Conservation (phyloP, 2,888 invertebrate genomes). For the Stenichneumon culpator region DNA sequence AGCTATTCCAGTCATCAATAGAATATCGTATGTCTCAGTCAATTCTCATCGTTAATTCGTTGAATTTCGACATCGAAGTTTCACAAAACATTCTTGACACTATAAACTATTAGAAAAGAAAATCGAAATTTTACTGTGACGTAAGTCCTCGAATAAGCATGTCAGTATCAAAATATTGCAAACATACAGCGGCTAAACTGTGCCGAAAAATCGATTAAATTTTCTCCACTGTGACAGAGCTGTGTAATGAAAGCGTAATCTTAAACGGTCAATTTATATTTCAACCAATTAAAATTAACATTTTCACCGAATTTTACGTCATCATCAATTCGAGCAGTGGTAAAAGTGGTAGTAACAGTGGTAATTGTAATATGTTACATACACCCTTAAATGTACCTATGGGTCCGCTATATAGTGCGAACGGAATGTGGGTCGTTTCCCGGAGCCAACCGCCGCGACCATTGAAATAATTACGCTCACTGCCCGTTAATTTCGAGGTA, state of each 20-base stretch:
- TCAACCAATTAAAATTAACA: not conserved
- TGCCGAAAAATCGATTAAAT: not conserved
- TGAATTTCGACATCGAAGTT: no score
- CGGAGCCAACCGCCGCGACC: constrained; percentile 74
- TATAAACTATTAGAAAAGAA: no score
- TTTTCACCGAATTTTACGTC: not conserved
- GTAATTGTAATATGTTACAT: constrained; percentile 15
- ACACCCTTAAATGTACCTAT: constrained; percentile 8
- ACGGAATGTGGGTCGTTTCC: constrained; percentile 69
- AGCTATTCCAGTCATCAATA: no score
- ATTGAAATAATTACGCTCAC: constrained; percentile 83
- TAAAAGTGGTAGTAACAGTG: not conserved
- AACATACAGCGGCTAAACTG: not conserved
- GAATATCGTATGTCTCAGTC: no score
- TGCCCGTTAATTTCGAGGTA: constrained; percentile 83
- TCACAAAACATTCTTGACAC: no score
- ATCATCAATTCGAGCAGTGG: not conserved
- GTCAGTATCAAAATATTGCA: not conserved
- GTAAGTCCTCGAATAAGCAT: not conserved
- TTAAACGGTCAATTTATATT: not conserved
- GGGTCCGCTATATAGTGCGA: constrained; percentile 41
- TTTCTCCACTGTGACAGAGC: not conserved
- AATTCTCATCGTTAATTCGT: no score
- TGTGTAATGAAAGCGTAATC: not conserved
- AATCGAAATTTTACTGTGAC: no score